A percentile compares a stretch with the other conserved stretches of the same genome.
Evolutionary conservation across 2,113 vertebrate genomes (phyloP).

Genomic region (Sceloporus undulatus): DNA sequence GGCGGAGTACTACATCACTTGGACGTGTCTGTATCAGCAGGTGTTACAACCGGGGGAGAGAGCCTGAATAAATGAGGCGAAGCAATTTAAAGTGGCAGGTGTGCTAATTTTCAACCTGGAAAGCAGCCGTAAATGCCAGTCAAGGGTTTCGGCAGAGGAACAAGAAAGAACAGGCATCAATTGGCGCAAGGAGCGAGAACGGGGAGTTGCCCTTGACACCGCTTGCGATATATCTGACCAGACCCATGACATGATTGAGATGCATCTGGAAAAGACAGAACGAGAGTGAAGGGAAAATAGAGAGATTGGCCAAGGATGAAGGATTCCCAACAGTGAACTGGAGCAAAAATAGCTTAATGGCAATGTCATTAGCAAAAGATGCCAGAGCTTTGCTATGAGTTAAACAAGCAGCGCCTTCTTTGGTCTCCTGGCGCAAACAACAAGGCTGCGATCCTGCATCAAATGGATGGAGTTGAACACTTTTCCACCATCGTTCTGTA

Average conservation of each 20-base stretch:
- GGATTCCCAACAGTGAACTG: not conserved
- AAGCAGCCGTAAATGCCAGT: not conserved
- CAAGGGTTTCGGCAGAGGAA: too few species aligned
- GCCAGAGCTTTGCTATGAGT: too few species aligned
- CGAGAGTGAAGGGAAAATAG: not conserved
- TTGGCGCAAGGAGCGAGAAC: not conserved
- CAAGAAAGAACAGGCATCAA: not conserved
- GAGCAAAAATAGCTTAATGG: too few species aligned
- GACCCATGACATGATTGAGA: not conserved
- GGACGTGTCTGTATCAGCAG: constrained; percentile 16
- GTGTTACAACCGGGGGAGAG: not conserved
- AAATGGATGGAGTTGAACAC: too few species aligned
- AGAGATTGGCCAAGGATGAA: not conserved
- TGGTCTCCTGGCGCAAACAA: too few species aligned
- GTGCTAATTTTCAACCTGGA: constrained; percentile 11
- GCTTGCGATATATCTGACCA: not conserved
- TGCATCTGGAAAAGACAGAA: too few species aligned
- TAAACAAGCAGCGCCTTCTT: too few species aligned
- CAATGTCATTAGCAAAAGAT: too few species aligned
- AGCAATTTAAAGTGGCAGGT: constrained; percentile 4
- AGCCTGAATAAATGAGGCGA: constrained; percentile 19
- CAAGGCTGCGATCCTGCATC: too few species aligned
- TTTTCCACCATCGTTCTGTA: too few species aligned
- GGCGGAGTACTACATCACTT: not conserved
- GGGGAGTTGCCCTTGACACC: not conserved